Conservation (phyloP, 2,113 vertebrate genomes). For the Onychostoma macrolepis region DNA sequence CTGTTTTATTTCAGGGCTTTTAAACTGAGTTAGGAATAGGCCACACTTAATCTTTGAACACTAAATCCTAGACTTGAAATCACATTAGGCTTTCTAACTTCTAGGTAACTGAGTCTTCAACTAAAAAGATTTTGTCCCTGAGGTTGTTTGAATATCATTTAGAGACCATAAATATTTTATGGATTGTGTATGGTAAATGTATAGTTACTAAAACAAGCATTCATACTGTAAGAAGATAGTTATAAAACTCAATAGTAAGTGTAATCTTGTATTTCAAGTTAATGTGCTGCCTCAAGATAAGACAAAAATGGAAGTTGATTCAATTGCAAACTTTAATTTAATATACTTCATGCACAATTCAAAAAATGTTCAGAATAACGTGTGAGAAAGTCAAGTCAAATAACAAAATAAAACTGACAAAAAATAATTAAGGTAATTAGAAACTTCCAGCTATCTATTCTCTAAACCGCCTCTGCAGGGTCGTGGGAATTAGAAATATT, state of each 20-base stretch:
- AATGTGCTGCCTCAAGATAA: background rate
- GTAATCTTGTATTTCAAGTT: background rate
- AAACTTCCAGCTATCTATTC: background rate
- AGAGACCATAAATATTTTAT: background rate
- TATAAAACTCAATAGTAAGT: background rate
- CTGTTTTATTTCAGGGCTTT: background rate
- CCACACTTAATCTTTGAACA: background rate
- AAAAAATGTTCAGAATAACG: background rate
- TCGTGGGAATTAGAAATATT: background rate
- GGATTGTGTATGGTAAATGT: background rate
- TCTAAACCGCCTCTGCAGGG: background rate
- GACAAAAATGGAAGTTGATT: background rate
- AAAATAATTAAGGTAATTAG: background rate
- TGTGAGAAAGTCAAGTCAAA: background rate
- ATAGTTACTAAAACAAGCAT: background rate
- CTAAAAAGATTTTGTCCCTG: background rate
- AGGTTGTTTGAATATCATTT: background rate
- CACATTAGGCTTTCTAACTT: background rate
- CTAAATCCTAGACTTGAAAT: conserved; percentile 8
- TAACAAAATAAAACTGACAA: background rate
- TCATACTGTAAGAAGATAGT: background rate
- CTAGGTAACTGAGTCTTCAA: background rate
- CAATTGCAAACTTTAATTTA: background rate
- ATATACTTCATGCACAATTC: background rate
- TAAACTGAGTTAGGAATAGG: background rate